A percentile compares a stretch with the other conserved stretches of the same genome.
Conservation (phyloP, 64 coral and sea anemone genomes). For the Actinia equina region DNA sequence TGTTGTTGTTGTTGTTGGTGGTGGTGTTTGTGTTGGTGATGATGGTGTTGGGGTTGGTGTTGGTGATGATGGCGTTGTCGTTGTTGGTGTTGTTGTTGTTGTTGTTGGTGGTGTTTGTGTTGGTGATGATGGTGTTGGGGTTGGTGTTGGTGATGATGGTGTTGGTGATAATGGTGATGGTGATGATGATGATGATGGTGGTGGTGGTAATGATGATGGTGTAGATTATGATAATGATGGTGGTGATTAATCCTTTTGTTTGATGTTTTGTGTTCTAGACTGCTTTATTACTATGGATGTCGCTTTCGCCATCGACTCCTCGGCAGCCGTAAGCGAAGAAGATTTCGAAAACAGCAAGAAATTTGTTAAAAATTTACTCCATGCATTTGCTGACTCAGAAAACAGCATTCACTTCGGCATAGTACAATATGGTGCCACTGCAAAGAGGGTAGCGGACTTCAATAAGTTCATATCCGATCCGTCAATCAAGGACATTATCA, state of each 20-base stretch:
- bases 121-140: no score
- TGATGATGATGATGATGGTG: no score
- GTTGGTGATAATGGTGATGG: no score
- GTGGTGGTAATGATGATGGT: neutral
- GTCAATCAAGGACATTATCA: slow-evolving; percentile 25
- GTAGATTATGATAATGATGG: neutral
- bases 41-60: no score
- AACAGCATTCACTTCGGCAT: slow-evolving; percentile 69
- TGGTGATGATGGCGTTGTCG: no score
- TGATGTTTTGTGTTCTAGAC: slow-evolving; percentile 36
- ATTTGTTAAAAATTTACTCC: slow-evolving; percentile 48
- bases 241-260: neutral
- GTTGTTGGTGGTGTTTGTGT: no score
- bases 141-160: no score
- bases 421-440: slow-evolving; percentile 64
- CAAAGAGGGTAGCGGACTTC: slow-evolving; percentile 47
- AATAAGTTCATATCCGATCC: slow-evolving; percentile 28
- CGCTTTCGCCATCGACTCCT: slow-evolving; percentile 63
- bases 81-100: no score
- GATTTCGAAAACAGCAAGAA: slow-evolving; percentile 55
- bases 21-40: no score
- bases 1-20: no score
- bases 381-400: slow-evolving; percentile 65
- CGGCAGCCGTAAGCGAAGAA: slow-evolving; percentile 13
- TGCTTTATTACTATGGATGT: slow-evolving; percentile 83